Base-by-base conservation (phyloP, 2,113 vertebrate genomes). In the Vidua chalybeata region DNA sequence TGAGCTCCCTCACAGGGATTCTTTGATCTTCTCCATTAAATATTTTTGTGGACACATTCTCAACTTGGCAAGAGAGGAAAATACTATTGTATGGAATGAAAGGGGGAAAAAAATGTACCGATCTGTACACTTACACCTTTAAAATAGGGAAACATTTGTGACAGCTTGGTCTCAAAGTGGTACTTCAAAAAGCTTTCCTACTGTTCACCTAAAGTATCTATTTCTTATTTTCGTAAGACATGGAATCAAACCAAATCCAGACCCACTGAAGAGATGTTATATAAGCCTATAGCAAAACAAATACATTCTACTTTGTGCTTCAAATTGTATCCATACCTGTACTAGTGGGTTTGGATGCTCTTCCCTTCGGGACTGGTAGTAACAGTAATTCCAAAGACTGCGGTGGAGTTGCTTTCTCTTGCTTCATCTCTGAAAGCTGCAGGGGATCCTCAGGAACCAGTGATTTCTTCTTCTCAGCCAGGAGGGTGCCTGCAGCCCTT, bases 401-500 rank as follows among this genome's bases (percentile, higher is more conserved):
- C 10, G 98, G 98, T 45, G 99, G 98, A 51, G 98, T 98, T 41
- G 98, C 95, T 91, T 98, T 98, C 90, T 99, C 99, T 97, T 98
- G 99, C 96, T 99, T 99, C 97, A 98, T 98, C 97, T 99, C 99
- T 5, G 97, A 98, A 97, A 99, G 96, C 92, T 98, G 98, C 77
- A 99, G 98, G 81, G 99, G 97, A 64, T 99, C 99, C 97, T 99
- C 99, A 58, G 98, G 98, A 96, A 96, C 96, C 91, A 97, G 97
- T 7, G 98, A 98, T 19, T 99, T 98, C 95, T 99, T 99, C 96
- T 99, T 99, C 96, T 99, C 99, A 19, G 98, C 98, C 95, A 99
- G 97, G 37, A 99, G 98, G 91, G 98, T 99, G 90, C 99, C 99
- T 2, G 99, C 99, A 48, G 99, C 99, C 96, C 99, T 98, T 27